Conservation (phyloP, 2,113 vertebrate species). For the Macaca mulatta region DNA sequence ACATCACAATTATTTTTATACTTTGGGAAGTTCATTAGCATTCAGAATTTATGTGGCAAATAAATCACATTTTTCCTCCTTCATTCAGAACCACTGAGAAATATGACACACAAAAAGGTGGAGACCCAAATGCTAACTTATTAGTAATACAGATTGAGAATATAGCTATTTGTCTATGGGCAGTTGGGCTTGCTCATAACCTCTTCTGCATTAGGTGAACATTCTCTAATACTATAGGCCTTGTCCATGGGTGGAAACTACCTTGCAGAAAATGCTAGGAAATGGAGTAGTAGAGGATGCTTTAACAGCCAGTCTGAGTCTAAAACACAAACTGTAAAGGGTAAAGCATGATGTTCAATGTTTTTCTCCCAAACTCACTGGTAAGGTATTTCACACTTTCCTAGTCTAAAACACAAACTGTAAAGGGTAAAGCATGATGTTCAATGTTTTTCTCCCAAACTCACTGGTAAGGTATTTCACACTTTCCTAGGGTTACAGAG, state of each 20-base stretch:
- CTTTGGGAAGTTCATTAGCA: neutral
- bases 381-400: no score
- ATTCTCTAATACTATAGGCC: no score
- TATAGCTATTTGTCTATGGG: no score
- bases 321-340: neutral
- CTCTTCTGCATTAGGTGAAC: no score
- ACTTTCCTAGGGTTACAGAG: neutral
- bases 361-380: neutral
- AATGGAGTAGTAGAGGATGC: neutral
- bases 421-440: neutral
- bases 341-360: neutral
- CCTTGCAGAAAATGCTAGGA: neutral
- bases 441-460: neutral
- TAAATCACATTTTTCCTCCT: neutral
- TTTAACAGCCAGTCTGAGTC: no score
- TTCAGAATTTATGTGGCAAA: neutral
- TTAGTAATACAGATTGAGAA: neutral
- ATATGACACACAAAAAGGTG: neutral
- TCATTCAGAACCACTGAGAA: neutral
- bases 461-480: no score
- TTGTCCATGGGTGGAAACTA: rapidly evolving
- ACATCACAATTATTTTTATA: neutral
- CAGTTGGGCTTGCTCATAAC: neutral
- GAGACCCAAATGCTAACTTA: neutral
- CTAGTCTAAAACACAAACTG: neutral